These are phyloP conservation scores for Therioaphis trifolii DNA, from an alignment of 2,888 invertebrate species.

Conservation along the genomic window DNA sequence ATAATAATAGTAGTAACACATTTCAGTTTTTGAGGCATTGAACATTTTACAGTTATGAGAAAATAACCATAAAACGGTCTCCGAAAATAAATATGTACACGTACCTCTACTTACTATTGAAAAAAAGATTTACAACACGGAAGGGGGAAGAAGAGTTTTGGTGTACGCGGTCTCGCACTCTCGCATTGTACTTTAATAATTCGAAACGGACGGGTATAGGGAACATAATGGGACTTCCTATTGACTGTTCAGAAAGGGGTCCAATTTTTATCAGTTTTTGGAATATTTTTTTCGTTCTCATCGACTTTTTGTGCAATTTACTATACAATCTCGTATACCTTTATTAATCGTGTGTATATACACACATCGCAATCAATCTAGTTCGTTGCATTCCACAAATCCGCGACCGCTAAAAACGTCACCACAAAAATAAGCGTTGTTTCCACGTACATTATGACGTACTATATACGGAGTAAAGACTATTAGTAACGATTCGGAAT, in stretches of 20 bases:
- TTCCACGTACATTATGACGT: too few species aligned
- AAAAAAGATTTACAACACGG: slow-evolving; percentile 12
- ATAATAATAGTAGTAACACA: too few species aligned
- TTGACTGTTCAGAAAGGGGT: slow-evolving; percentile 18
- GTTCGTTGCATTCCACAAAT: too few species aligned
- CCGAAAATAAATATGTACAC: slow-evolving; percentile 7
- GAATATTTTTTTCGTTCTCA: neutral
- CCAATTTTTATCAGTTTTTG: neutral
- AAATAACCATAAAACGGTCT: slow-evolving; percentile 34
- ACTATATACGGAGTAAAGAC: neutral
- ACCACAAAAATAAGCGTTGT: too few species aligned
- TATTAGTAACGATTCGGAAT: neutral
- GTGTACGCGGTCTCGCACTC: neutral
- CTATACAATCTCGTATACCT: too few species aligned
- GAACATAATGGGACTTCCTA: neutral
- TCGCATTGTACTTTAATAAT: slow-evolving; percentile 24
- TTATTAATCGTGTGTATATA: too few species aligned
- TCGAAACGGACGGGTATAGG: slow-evolving; percentile 35
- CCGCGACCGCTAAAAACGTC: too few species aligned
- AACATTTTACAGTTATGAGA: too few species aligned
- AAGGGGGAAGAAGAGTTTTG: neutral
- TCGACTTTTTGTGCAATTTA: too few species aligned
- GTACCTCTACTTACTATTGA: neutral
- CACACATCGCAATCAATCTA: too few species aligned
- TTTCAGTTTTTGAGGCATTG: too few species aligned